Base-by-base conservation (phyloP, 2,113 vertebrate genomes). In the Theropithecus gelada region DNA sequence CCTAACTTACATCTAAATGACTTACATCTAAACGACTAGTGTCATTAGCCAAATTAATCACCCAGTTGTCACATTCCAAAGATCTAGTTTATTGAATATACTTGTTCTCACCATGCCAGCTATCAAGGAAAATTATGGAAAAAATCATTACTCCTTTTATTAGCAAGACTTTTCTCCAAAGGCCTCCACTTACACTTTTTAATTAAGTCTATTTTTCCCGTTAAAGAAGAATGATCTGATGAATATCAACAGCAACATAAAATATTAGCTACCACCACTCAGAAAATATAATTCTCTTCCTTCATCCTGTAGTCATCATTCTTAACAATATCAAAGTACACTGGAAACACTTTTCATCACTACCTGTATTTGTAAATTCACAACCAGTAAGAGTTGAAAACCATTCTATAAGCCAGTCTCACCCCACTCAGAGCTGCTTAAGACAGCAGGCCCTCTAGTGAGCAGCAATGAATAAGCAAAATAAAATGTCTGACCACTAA, bases 261-360 rank as follows among this genome's bases (percentile, higher is more conserved):
- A 88, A 92, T 40, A 72, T 4, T 11, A 48, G 68, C 35, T 23
- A 90, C 22, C 27, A 88, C 27, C 25, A 68, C 20, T 87, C 18
- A 70, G 14, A 87, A 81, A 93, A 81, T 30, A 18, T 27, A 81
- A 91, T 35, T 68, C 40, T 85, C 35, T 66, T 78, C 78, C 68
- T 73, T 93, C 45, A 93, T 80, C 93, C 84, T 57, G 57, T 70
- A 30, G 50, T 32, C 72, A 35, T n/a, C 89, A 97, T 32, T 88
- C 94, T 84, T 45, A 89, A 91, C 68, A 78, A 90, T 6, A 30
- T 76, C 86, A 96, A 82, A 45, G 93, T 82, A 84, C 79, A n/a
- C 50, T 38, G n/a, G 9, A n/a, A 52, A 57, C 11, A 85, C 76
- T 90, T 70, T 70, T 83, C 40, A 64, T 45, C 38, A 64, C 59